phyloP scores from a whole-genome alignment of 2,113 vertebrate genomes.

The Chaenocephalus aceratus region DNA sequence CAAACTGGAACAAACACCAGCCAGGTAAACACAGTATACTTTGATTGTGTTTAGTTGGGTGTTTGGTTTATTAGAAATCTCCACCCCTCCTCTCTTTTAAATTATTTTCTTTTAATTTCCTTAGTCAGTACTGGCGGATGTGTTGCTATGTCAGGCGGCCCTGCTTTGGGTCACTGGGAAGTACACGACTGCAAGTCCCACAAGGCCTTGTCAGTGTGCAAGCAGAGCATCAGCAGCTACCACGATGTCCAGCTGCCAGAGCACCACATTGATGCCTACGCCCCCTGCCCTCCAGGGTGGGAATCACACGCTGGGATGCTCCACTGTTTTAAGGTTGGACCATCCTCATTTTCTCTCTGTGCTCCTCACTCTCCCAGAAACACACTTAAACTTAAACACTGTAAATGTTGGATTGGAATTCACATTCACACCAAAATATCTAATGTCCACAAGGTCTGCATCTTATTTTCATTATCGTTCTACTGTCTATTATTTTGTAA shows the following conservation, averaged over 20 bases:
- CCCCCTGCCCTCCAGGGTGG: conserved; percentile 89
- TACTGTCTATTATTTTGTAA: too few species aligned
- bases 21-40: conserved; percentile 83
- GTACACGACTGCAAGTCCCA: conserved; percentile 91
- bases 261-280: conserved; percentile 78
- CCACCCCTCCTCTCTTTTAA: background rate
- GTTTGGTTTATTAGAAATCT: background rate
- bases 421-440: background rate
- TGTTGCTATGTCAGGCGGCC: conserved; percentile 87
- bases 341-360: background rate
- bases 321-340: conserved; percentile 91
- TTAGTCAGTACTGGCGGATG: conserved; percentile 89
- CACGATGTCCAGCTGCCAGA: conserved; percentile 71
- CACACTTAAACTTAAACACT: background rate
- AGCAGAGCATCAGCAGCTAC: conserved; percentile 82
- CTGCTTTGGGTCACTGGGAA: conserved; percentile 90
- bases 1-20: conserved; percentile 93
- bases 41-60: background rate
- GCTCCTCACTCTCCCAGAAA: background rate
- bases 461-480: too few species aligned
- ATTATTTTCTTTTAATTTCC: background rate
- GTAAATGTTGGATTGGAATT: background rate
- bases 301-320: conserved; percentile 87
- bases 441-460: background rate
- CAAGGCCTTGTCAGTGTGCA: conserved; percentile 91